These are phyloP conservation scores for Cheilosia variabilis DNA, from an alignment of 2,888 invertebrate species.

Conservation along the genomic window DNA sequence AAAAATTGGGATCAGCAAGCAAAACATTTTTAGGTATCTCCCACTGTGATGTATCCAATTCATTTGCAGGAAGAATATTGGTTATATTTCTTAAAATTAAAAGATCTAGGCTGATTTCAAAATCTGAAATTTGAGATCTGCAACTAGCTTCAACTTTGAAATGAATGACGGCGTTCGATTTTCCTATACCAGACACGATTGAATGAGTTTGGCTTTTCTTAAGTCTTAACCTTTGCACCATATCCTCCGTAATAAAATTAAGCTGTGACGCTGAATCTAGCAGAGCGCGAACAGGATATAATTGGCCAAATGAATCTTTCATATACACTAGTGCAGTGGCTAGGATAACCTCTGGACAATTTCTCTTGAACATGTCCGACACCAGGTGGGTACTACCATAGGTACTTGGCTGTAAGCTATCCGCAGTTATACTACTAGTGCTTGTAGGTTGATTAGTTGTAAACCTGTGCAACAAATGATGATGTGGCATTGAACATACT, in stretches of 20 bases:
- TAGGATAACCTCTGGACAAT: constrained; percentile 1
- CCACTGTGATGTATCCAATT: no score
- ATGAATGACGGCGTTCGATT: constrained; percentile 4
- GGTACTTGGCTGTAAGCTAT: constrained; percentile 2
- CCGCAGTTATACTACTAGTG: background rate
- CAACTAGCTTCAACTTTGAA: no score
- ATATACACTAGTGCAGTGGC: no score
- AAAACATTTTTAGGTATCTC: no score
- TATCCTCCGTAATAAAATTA: constrained; percentile 11
- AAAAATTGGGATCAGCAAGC: no score
- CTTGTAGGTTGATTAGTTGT: background rate
- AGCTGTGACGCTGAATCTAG: constrained; percentile 39
- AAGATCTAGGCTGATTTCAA: no score
- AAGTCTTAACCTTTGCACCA: constrained; percentile 15
- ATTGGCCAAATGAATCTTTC: no score
- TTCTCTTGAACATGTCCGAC: background rate
- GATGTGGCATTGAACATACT: constrained; percentile 22
- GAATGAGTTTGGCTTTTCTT: background rate
- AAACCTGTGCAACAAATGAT: no score
- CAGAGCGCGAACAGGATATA: no score
- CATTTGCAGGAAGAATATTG: no score
- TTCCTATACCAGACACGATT: constrained; percentile 21
- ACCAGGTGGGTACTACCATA: background rate
- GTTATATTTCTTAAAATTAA: no score
- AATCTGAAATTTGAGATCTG: no score